Percentiles rank a stretch among this genome's conserved stretches.
Evolutionary conservation across 2,888 invertebrate genomes (phyloP).

Genomic region (Drosophila nr. perissopoda): DNA sequence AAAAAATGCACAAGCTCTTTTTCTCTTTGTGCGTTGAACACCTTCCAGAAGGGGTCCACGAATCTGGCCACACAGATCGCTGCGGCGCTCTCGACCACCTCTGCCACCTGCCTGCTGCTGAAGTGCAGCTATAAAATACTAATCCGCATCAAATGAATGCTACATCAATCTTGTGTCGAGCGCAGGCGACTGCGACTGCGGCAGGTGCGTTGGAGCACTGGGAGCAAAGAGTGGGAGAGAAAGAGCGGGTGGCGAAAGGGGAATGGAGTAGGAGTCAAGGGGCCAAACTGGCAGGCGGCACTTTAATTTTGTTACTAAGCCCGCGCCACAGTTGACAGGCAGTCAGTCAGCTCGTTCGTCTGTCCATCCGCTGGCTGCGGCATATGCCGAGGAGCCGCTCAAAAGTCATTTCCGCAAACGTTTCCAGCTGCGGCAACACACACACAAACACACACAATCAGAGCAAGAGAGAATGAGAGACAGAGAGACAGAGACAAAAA

Average conservation of each 20-base stretch:
- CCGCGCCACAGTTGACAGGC: slow-evolving; percentile 54
- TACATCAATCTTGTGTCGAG: slow-evolving; percentile 77
- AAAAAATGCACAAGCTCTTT: slow-evolving; percentile 58
- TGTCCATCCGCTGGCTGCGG: slow-evolving; percentile 27
- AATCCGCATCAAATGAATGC: slow-evolving; percentile 81
- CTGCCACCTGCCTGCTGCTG: slow-evolving; percentile 37
- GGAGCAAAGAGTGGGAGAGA: background rate
- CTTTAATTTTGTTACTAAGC: slow-evolving; percentile 80
- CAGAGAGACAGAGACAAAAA: slow-evolving; percentile 32
- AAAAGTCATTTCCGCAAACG: slow-evolving; percentile 81
- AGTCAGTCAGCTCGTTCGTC: slow-evolving; percentile 13
- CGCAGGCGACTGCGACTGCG: slow-evolving; percentile 49
- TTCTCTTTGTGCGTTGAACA: slow-evolving; percentile 58
- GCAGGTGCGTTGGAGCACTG: slow-evolving; percentile 25
- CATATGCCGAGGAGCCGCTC: slow-evolving; percentile 75
- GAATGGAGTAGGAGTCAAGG: slow-evolving; percentile 2
- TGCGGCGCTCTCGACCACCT: background rate
- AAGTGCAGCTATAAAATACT: slow-evolving; percentile 81
- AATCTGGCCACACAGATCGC: slow-evolving; percentile 8
- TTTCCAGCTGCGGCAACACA: slow-evolving; percentile 63
- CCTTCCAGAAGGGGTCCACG: slow-evolving; percentile 30
- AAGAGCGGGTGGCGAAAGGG: background rate
- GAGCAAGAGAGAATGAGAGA: background rate
- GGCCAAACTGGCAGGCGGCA: slow-evolving; percentile 56
- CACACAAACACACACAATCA: slow-evolving; percentile 7